Evolutionary conservation across 2,113 vertebrate species (phyloP), one percentile per base, ranked within the genome.

Genomic region (Callospermophilus lateralis): DNA sequence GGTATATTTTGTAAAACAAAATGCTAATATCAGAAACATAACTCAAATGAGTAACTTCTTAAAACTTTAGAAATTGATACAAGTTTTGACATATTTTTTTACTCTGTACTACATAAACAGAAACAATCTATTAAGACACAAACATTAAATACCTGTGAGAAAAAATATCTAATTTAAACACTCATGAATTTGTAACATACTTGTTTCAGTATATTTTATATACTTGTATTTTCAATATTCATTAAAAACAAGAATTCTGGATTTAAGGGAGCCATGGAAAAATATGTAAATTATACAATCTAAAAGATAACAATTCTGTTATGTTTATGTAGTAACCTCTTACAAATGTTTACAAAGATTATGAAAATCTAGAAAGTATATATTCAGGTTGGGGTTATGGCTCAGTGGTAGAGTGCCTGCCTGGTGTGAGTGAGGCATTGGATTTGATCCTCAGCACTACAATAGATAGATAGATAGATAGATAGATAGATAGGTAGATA

Each of bases 121-220:
- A 85, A 89, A 8, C 2, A 86, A 65, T 61, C 17, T 89, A 12
- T n/a, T 58, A 83, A 85, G 53, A 92, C 85, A 84, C 28, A 90
- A 96, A 70, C 58, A 70, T 20, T 65, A 79, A 90, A 30, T 48
- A 83, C 3, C 30, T 22, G 1, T 86, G 12, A 73, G 13, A 42
- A 89, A 96, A 92, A 92, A 63, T 24, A 77, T 13, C 22, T n/a
- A 37, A 68, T 39, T 61, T 92, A 94, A 91, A 51, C 45, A 68
- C 1, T 9, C 28, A 73, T n/a, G 0, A 24, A 65, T 32, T 88
- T 53, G 15, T 89, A 83, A 53, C 8, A 73, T 16, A 17, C 37
- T 65, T 76, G 34, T 78, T 92, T 92, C 22, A 51, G 67, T 86
- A 8, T 74, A 32, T 39, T 91, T 79, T 90, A 22, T 19, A 78